phyloP scores from a whole-genome alignment of 2,888 invertebrate genomes.

The Diloba caeruleocephala region DNA sequence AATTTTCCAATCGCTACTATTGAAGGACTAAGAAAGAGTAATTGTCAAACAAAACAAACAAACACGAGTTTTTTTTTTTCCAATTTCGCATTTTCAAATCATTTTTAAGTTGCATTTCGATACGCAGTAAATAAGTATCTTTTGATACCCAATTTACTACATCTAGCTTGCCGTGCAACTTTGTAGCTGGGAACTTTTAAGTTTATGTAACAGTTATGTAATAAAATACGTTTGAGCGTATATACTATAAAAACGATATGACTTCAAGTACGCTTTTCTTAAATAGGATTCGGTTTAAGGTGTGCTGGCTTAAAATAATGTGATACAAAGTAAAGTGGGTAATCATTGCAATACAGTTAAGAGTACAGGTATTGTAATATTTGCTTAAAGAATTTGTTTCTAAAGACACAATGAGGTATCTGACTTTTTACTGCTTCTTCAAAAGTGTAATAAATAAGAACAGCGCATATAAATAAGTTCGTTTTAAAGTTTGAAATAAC shows the following conservation, averaged over 20 bases:
- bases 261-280: slow-evolving; percentile 6
- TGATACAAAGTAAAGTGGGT: slow-evolving; percentile 21
- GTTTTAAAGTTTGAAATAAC: neutral
- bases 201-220: slow-evolving; percentile 18
- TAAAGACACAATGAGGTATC: no score
- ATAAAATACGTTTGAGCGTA: slow-evolving; percentile 34
- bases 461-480: neutral
- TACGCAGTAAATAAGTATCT: neutral
- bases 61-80: no score
- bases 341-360: neutral
- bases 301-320: neutral
- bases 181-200: slow-evolving; percentile 23
- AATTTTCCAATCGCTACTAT: no score
- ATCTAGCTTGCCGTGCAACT: slow-evolving; percentile 20
- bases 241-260: slow-evolving; percentile 38
- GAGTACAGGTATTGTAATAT: neutral
- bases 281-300: slow-evolving; percentile 14
- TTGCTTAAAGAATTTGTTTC: no score
- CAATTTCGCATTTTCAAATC: neutral
- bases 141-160: slow-evolving; percentile 12
- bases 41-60: no score
- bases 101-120: no score
- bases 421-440: no score
- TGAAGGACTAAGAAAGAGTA: no score
- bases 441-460: no score